phyloP scores from a whole-genome alignment of 2,888 invertebrate genomes.

The Entomobrya proxima region DNA sequence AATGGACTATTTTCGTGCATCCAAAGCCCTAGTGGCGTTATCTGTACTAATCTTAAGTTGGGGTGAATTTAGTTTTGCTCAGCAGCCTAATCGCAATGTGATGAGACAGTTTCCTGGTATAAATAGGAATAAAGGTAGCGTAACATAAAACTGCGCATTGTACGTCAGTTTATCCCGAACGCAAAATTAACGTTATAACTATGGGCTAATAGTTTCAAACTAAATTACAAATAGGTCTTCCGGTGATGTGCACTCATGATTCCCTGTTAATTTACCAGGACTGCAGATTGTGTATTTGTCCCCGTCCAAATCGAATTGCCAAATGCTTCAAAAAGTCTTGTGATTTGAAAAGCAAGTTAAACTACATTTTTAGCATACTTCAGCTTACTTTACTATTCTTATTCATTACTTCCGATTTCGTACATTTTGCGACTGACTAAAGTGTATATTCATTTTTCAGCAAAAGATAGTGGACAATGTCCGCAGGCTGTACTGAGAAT shows the following conservation, averaged over 20 bases:
- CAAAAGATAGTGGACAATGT: slow-evolving; percentile 72
- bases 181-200: background rate
- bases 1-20: slow-evolving; percentile 16
- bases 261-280: slow-evolving; percentile 71
- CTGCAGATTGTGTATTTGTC: slow-evolving; percentile 72
- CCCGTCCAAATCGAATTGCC: slow-evolving; percentile 68
- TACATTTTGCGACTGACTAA: background rate
- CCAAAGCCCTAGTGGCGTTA: background rate
- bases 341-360: slow-evolving; percentile 70
- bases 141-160: background rate
- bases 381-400: background rate
- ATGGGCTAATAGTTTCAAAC: background rate
- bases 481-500: slow-evolving; percentile 66
- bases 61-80: background rate
- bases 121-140: slow-evolving; percentile 6
- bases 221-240: slow-evolving; percentile 10
- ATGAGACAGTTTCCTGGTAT: background rate
- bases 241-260: slow-evolving; percentile 68
- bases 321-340: slow-evolving; percentile 72
- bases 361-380: background rate
- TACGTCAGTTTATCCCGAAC: background rate
- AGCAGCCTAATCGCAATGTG: background rate
- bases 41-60: background rate
- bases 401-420: background rate
- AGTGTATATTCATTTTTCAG: too few relatives aligned